Evolutionary conservation across 1,140 invertebrate genomes (phyloP).

Genomic region (Caenorhabditis remanei): DNA sequence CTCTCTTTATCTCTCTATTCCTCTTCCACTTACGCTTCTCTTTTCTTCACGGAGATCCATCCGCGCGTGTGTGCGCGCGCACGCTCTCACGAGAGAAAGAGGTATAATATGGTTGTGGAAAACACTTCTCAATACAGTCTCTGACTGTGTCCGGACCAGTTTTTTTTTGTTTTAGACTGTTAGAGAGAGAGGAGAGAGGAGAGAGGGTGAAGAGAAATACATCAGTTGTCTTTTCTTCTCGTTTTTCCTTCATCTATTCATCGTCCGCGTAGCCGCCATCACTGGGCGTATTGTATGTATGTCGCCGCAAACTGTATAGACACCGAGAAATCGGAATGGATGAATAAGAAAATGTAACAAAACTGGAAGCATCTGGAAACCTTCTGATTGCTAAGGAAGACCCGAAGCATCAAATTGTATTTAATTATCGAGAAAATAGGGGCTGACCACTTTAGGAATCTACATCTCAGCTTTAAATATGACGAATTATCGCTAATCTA

Average conservation of each 20-base stretch:
- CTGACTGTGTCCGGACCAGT: conserved; percentile 3
- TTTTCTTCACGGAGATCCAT: background rate
- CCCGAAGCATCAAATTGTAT: too few relatives aligned
- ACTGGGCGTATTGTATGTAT: background rate
- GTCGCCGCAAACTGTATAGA: background rate
- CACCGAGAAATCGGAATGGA: too few relatives aligned
- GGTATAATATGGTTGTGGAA: background rate
- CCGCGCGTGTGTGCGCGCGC: background rate
- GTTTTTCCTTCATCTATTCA: conserved; percentile 34
- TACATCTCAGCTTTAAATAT: too few relatives aligned
- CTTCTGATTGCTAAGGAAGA: too few relatives aligned
- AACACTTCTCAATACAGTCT: conserved; percentile 27
- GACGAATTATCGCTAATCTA: too few relatives aligned
- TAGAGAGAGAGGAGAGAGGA: background rate
- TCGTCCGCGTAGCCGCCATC: background rate
- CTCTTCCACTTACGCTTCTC: background rate
- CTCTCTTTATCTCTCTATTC: background rate
- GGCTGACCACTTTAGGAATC: too few relatives aligned
- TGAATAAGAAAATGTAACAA: too few relatives aligned
- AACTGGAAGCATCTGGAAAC: too few relatives aligned
- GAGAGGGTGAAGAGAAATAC: background rate
- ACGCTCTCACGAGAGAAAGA: background rate
- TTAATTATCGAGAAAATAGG: too few relatives aligned
- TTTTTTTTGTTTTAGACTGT: conserved; percentile 13
- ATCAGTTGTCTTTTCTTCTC: conserved; percentile 10